These are phyloP conservation scores for Cyclina sinensis DNA, from an alignment of 1,140 invertebrate genomes.

Conservation along the genomic window DNA sequence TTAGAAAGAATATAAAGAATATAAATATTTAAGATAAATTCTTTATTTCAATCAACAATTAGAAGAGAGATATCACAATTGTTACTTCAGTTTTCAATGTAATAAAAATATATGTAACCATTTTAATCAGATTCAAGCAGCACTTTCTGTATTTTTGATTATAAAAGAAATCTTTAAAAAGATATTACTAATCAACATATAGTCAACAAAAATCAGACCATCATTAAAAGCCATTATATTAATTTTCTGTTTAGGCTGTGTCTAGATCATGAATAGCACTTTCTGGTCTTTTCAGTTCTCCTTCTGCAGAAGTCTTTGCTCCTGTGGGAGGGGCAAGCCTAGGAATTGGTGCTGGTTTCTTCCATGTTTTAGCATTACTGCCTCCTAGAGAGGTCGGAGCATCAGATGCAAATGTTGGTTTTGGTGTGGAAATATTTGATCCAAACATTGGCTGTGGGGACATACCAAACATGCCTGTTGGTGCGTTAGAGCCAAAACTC, in stretches of 20 bases:
- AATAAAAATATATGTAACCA: not conserved
- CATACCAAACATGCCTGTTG: slow-evolving; percentile 15
- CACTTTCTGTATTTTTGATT: not conserved
- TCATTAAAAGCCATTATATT: too few relatives aligned
- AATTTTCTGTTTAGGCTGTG: slow-evolving; percentile 22
- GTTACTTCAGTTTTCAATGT: too few relatives aligned
- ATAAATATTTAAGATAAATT: too few relatives aligned
- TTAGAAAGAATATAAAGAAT: too few relatives aligned
- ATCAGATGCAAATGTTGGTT: slow-evolving; percentile 43
- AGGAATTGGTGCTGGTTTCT: slow-evolving; percentile 47
- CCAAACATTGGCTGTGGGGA: slow-evolving; percentile 48
- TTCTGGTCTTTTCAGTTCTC: not conserved
- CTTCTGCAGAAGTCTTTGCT: not conserved
- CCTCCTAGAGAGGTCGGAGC: slow-evolving; percentile 52
- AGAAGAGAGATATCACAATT: too few relatives aligned
- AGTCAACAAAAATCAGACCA: too few relatives aligned
- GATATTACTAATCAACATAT: too few relatives aligned
- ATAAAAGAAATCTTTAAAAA: too few relatives aligned
- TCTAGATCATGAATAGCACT: slow-evolving; percentile 33
- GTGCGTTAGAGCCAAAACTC: not conserved
- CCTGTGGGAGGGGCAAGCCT: not conserved
- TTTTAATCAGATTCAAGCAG: not conserved
- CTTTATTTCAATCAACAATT: too few relatives aligned
- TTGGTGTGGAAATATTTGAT: slow-evolving; percentile 4
- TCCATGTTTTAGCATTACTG: slow-evolving; percentile 37